These are phyloP conservation scores for Lepidurus packardi DNA, from an alignment of 1,140 invertebrate genomes.

Conservation along the genomic window DNA sequence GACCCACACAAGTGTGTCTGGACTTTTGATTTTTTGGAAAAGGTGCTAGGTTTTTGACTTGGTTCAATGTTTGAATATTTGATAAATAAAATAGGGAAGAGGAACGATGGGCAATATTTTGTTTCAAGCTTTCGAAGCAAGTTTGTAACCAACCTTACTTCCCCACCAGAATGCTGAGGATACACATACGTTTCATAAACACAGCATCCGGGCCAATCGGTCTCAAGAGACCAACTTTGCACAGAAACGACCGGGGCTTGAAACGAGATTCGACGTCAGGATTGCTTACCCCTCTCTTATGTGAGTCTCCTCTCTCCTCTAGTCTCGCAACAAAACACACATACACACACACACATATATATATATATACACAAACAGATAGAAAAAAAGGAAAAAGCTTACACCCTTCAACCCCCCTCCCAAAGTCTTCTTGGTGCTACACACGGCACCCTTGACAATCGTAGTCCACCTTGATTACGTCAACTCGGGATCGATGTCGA, in stretches of 20 bases:
- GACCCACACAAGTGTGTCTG: neutral
- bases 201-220: conserved; percentile 30
- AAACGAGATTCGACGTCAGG: conserved; percentile 28
- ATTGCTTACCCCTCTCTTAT: conserved; percentile 21
- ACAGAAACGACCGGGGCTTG: conserved; percentile 27
- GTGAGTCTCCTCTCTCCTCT: neutral
- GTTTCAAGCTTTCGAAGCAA: conserved; percentile 3
- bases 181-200: conserved; percentile 19
- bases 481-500: conserved; percentile 17
- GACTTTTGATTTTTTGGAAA: neutral
- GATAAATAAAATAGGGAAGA: neutral
- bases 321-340: conserved; percentile 15
- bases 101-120: neutral
- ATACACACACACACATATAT: neutral
- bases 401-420: conserved; percentile 9
- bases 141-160: neutral
- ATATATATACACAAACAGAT: too few species aligned
- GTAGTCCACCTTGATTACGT: conserved; percentile 19
- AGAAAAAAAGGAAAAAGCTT: neutral
- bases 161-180: neutral
- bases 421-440: conserved; percentile 6
- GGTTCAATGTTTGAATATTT: neutral
- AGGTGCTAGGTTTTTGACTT: neutral
- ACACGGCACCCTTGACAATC: conserved; percentile 20
- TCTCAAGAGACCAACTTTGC: conserved; percentile 29